Evolutionary conservation across 2,113 vertebrate species (phyloP).

Genomic region (Eretmochelys imbricata): DNA sequence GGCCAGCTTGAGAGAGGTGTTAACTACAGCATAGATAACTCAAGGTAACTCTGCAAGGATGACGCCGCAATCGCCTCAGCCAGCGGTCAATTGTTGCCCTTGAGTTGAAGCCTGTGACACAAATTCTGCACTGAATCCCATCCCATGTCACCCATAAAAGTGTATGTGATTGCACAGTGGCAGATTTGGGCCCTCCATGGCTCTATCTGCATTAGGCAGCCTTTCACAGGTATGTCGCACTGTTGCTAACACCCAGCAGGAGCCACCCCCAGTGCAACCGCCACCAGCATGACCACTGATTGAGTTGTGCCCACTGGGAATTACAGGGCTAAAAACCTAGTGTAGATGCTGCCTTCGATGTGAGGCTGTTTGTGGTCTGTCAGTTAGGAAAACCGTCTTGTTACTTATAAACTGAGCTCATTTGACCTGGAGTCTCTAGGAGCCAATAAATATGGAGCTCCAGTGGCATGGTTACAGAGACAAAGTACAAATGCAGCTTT

Average conservation of each 20-base stretch:
- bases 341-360: background rate
- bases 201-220: background rate
- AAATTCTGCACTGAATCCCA: background rate
- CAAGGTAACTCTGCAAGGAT: background rate
- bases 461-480: too few species aligned
- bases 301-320: background rate
- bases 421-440: too few species aligned
- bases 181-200: background rate
- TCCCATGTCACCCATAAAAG: background rate
- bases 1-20: background rate
- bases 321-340: background rate
- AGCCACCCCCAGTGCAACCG: background rate
- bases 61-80: background rate
- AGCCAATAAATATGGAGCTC: too few species aligned
- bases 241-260: background rate
- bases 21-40: background rate
- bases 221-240: background rate
- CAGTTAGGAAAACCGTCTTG: background rate
- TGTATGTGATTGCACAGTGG: background rate
- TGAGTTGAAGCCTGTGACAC: background rate
- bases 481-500: too few species aligned
- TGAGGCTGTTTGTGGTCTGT: background rate
- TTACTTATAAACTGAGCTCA: background rate
- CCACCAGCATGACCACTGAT: background rate
- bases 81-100: background rate